Evolutionary conservation across 2,797 vertebrate genomes (phyloP), one percentile per base, ranked within the genome.

Genomic region (Channallabes apus): DNA sequence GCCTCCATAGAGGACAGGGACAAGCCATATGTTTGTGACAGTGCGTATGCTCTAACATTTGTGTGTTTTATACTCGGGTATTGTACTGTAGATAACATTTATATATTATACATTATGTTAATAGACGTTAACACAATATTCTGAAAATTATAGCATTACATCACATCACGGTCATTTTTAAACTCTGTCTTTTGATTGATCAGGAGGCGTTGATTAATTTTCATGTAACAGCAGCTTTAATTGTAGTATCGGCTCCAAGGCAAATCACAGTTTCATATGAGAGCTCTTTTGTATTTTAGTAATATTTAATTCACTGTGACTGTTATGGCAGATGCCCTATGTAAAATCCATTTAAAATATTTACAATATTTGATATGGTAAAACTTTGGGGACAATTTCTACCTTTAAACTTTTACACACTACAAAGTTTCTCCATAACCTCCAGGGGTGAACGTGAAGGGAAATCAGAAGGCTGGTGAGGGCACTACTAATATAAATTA

Each of bases 21-120:
- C 95, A 98, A 98, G 92, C 97, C 97, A 91, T 98, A 98, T 89
- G 97, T 98, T 90, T 98, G 97, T 93, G 97, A 98, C 95, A 98
- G 97, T 98, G 94, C 97, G 97, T 95, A 77, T 22, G 29, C 73
- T 9, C 3, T 17, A 20, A 32, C 73, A 17, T 17, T 12, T 51
- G 41, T 18, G 18, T 54, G 71, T 20, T 73, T 56, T 56, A 9
- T 56, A 17, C 27, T 51, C 4, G 5, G 3, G n/a, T 18, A 6
- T 54, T 54, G 17, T 54, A 6, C 54, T 75, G 27, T 54, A 29
- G 12, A 5, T 7, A 3, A 54, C 11, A 29, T 75, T 71, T 8
- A 38, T 11, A 22, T 20, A 4, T 11, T n/a, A n/a, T n/a, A n/a
- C n/a, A n/a, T n/a, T n/a, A n/a, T n/a, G n/a, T n/a, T n/a, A n/a